These are phyloP conservation scores for Cyclopterus lumpus DNA, from an alignment of 2,797 vertebrate species.

Conservation along the genomic window DNA sequence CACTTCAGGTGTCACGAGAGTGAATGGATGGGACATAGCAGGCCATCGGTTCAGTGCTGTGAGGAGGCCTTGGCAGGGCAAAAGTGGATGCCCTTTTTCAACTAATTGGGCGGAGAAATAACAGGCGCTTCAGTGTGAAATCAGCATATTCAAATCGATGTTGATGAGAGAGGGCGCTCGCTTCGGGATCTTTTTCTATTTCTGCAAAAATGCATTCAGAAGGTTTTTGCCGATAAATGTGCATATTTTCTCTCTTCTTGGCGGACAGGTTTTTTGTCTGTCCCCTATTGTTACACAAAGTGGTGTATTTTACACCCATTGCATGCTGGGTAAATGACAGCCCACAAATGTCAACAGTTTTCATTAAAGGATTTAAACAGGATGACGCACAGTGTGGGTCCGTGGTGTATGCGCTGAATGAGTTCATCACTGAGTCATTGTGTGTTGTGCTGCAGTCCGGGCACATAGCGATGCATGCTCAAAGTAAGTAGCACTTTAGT, in stretches of 20 bases:
- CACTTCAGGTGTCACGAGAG: background rate
- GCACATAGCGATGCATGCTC: background rate
- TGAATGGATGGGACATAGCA: background rate
- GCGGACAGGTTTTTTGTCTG: background rate
- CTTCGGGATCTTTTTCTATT: background rate
- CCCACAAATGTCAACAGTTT: slow-evolving; percentile 13
- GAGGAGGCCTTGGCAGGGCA: background rate
- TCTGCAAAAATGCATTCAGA: background rate
- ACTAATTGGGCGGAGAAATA: background rate
- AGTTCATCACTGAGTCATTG: slow-evolving; percentile 40
- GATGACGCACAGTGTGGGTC: slow-evolving; percentile 1
- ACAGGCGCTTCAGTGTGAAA: background rate
- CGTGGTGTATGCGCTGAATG: background rate
- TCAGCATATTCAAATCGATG: slow-evolving; percentile 1
- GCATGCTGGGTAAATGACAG: slow-evolving; percentile 6
- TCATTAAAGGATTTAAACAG: slow-evolving; percentile 18
- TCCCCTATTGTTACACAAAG: slow-evolving; percentile 15
- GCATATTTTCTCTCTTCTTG: background rate
- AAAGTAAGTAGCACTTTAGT: background rate
- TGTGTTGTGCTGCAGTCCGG: background rate
- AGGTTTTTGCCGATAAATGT: background rate
- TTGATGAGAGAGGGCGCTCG: background rate
- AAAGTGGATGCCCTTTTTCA: slow-evolving; percentile 7
- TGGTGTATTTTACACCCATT: slow-evolving; percentile 24
- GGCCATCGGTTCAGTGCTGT: too few species aligned